A percentile compares a stretch with the other conserved stretches of the same genome.
Conservation (phyloP, 2,888 invertebrate species). For the Tridacna gigas region DNA sequence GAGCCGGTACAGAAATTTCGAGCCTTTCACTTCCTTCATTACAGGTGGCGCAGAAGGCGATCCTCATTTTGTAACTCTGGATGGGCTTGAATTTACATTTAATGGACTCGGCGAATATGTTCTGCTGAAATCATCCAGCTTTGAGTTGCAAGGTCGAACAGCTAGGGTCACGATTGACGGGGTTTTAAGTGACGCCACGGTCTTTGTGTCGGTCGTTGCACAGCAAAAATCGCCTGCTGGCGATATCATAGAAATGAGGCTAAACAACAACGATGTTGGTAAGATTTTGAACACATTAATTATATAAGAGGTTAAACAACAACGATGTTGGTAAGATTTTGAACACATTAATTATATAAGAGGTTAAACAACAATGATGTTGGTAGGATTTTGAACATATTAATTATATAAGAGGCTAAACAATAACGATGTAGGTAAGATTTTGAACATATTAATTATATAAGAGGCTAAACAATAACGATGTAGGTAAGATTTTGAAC, state of each 20-base stretch:
- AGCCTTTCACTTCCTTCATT: background rate
- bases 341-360: too few relatives aligned
- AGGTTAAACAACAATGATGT: too few relatives aligned
- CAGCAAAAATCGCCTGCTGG: conserved; percentile 51
- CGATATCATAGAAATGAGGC: conserved; percentile 58
- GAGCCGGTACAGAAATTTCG: background rate
- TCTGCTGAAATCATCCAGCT: conserved; percentile 40
- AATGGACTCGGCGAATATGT: conserved; percentile 73
- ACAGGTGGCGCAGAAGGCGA: conserved; percentile 67
- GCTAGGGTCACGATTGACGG: conserved; percentile 22
- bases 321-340: too few relatives aligned
- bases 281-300: background rate
- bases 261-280: conserved; percentile 15
- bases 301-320: too few relatives aligned
- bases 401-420: too few relatives aligned
- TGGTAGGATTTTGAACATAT: conserved; percentile 35
- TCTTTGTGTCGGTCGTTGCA: conserved; percentile 60
- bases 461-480: too few relatives aligned
- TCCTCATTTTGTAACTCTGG: conserved; percentile 69
- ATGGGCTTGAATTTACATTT: conserved; percentile 67
- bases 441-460: too few relatives aligned
- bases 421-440: too few relatives aligned
- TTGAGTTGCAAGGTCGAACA: conserved; percentile 60
- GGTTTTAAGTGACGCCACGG: conserved; percentile 57
- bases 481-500: too few relatives aligned